Conservation (phyloP, 2,113 vertebrate genomes). For the Tragelaphus buxtoni region DNA sequence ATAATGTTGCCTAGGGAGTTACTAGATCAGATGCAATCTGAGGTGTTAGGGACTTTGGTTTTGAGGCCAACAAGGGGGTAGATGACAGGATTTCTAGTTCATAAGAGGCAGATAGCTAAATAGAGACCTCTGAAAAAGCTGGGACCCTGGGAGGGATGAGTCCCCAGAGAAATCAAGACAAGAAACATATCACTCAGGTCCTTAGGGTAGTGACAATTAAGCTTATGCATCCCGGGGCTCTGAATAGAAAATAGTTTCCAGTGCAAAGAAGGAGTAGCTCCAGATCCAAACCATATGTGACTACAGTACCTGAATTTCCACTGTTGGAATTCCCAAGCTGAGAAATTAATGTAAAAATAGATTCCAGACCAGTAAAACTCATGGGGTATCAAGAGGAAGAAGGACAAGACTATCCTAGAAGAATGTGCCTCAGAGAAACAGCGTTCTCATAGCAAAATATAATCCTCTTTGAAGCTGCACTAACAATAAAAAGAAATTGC, state of each 20-base stretch:
- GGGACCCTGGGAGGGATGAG: neutral
- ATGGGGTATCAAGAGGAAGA: constrained; percentile 1
- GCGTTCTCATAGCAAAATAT: constrained; percentile 30
- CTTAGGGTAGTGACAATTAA: neutral
- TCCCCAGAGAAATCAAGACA: neutral
- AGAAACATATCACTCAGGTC: neutral
- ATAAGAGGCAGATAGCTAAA: neutral
- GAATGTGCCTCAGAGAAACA: neutral
- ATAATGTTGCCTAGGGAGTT: neutral
- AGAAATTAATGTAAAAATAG: constrained; percentile 54
- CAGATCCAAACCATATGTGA: neutral
- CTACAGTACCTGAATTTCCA: neutral
- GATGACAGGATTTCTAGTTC: neutral
- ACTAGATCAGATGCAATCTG: neutral
- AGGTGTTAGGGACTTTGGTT: neutral
- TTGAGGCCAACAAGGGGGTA: neutral
- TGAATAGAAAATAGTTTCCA: neutral
- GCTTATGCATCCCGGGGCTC: neutral
- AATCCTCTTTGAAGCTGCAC: constrained; percentile 36
- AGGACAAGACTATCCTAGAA: neutral
- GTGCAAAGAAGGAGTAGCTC: neutral
- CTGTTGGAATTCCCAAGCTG: neutral
- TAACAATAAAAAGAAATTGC: constrained; percentile 3
- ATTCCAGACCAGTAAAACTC: constrained; percentile 23
- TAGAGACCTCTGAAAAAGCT: neutral